Percentiles rank a stretch among this genome's conserved stretches.
Conservation (phyloP, 2,797 vertebrate species). For the Cuculus canorus region DNA sequence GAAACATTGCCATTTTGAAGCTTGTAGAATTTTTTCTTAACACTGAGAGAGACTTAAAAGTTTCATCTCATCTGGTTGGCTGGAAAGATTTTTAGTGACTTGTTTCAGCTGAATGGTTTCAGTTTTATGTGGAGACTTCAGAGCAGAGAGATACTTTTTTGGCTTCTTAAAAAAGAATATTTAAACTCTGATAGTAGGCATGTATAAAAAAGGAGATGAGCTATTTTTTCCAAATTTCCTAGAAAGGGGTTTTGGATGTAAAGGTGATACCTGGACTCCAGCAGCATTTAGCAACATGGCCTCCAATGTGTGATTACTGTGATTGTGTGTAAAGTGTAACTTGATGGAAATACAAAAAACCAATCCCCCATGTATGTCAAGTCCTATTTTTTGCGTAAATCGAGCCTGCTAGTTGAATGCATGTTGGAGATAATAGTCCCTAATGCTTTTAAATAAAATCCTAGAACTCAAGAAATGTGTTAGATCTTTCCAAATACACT, state of each 20-base stretch:
- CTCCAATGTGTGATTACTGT: background rate
- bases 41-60: background rate
- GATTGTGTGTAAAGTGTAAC: background rate
- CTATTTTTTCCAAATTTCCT: background rate
- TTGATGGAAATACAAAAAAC: background rate
- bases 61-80: background rate
- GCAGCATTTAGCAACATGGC: background rate
- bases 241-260: background rate
- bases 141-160: background rate
- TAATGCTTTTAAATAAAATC: background rate
- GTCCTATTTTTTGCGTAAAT: background rate
- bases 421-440: background rate
- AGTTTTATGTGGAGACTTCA: background rate
- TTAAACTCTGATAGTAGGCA: background rate
- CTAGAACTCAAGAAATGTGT: background rate
- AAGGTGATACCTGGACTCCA: background rate
- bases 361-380: background rate
- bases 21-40: background rate
- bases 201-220: background rate
- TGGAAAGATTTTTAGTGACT: background rate
- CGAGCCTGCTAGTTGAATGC: background rate
- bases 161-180: background rate
- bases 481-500: background rate
- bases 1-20: constrained; percentile 5
- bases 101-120: background rate